Percentiles rank a stretch among this genome's conserved stretches.
Conservation (phyloP, 1,140 invertebrate genomes). For the Pogonus chalceus region DNA sequence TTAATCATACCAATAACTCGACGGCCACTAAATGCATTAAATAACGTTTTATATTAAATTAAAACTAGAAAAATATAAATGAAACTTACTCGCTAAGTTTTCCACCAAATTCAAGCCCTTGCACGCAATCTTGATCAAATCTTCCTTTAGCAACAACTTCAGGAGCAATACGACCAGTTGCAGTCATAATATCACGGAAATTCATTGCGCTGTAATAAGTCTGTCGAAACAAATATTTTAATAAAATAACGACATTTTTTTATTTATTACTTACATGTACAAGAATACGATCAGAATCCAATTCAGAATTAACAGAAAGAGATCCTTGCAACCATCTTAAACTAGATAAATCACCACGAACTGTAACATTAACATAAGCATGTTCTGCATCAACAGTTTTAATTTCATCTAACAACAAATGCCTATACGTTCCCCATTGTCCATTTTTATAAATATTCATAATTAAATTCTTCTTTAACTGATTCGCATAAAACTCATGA, state of each 20-base stretch:
- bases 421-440: conserved; percentile 72
- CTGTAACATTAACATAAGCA: conserved; percentile 65
- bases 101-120: conserved; percentile 69
- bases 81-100: conserved; percentile 22
- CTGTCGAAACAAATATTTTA: conserved; percentile 23
- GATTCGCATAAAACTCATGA: conserved; percentile 52
- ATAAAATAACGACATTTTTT: background rate
- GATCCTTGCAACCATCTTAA: conserved; percentile 71
- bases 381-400: conserved; percentile 44
- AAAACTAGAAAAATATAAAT: too few relatives aligned
- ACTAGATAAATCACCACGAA: conserved; percentile 75
- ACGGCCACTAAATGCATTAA: conserved; percentile 47
- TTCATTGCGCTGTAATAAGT: conserved; percentile 60
- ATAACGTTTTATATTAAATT: too few relatives aligned
- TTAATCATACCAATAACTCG: conserved; percentile 59
- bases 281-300: conserved; percentile 34
- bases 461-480: conserved; percentile 62
- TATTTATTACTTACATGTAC: conserved; percentile 36
- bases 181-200: conserved; percentile 70
- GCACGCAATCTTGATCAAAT: conserved; percentile 49
- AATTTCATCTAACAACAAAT: conserved; percentile 44
- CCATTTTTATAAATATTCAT: conserved; percentile 68
- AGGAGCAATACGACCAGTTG: conserved; percentile 57
- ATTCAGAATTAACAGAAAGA: conserved; percentile 29
- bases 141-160: conserved; percentile 47